Evolutionary conservation across 2,888 invertebrate species (phyloP).

Genomic region (Nomada hirtipes): DNA sequence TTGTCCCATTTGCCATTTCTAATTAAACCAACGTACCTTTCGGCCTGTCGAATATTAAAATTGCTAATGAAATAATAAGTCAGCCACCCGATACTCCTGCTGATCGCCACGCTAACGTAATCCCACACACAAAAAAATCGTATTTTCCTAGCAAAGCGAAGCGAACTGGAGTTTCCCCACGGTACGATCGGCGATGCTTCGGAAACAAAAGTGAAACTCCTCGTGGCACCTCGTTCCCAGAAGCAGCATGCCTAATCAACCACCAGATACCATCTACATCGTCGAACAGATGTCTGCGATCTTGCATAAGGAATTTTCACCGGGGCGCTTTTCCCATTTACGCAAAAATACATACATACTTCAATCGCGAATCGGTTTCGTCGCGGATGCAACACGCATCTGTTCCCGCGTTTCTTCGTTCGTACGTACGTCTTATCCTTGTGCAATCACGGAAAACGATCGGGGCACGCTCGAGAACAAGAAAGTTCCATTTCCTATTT

Average conservation of each 20-base stretch:
- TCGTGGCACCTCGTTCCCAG: slow-evolving; percentile 46
- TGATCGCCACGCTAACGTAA: no score
- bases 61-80: no score
- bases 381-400: neutral
- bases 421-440: slow-evolving; percentile 24
- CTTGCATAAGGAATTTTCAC: slow-evolving; percentile 60
- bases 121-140: no score
- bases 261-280: slow-evolving; percentile 61
- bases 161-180: slow-evolving; percentile 19
- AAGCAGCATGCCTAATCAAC: slow-evolving; percentile 44
- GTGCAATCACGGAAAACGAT: slow-evolving; percentile 42
- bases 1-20: no score
- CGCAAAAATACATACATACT: slow-evolving; percentile 20
- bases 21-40: no score
- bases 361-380: neutral
- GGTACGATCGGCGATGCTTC: slow-evolving; percentile 10
- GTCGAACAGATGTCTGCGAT: slow-evolving; percentile 36
- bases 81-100: no score
- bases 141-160: slow-evolving; percentile 16
- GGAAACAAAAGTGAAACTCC: slow-evolving; percentile 70
- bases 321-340: slow-evolving; percentile 30
- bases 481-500: slow-evolving; percentile 58
- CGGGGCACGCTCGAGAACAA: slow-evolving; percentile 46
- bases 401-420: slow-evolving; percentile 4
- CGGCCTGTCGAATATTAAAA: no score